Base-by-base conservation (phyloP, 2,797 vertebrate genomes). In the Neosalanx taihuensis region DNA sequence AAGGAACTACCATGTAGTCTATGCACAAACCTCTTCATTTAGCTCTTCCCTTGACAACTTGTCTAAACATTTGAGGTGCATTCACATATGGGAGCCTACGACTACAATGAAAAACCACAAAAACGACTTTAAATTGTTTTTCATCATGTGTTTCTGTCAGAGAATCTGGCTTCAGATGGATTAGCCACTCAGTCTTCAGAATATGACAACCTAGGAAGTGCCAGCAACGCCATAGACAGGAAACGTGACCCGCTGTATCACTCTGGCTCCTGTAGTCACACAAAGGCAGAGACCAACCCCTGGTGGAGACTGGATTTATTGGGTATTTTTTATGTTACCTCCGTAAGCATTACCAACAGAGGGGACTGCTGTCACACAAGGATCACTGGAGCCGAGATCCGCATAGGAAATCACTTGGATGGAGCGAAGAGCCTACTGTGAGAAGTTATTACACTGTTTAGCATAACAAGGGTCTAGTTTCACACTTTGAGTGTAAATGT, bases 241-340 rank as follows among this genome's bases (percentile, higher is more conserved):
- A 88, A 88, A 41, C 17, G 31, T 17, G 35, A 72, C 5, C 17
- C 0, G 1, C 0, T 70, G 18, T 82, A 0, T 0, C 0, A 0
- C 26, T 1, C 26, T 23, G 77, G 29, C 1, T 77, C 87, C 23
- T 91, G 89, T 35, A 5, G 5, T 5, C 69, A 76, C 71, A 91
- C 88, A 0, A 0, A 0, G 0, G 0, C 0, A 0, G 18, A 78
- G 0, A 1, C 70, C 0, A 64, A 3, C 10, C 76, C 90, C 69
- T 91, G 90, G 91, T 91, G 90, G 90, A 75, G 87, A 23, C 69
- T 91, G 72, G 82, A 91, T 58, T 78, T 91, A 5, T 35, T 76
- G 30, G 80, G 60, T 56, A 79, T 41, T 0, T 81, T 87, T 13
- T 88, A 72, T 77, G 80, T 91, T 20, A 81, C 79, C 53, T 67